Conservation (phyloP, 2,797 vertebrate genomes). For the Ctenosaura bakeri region DNA sequence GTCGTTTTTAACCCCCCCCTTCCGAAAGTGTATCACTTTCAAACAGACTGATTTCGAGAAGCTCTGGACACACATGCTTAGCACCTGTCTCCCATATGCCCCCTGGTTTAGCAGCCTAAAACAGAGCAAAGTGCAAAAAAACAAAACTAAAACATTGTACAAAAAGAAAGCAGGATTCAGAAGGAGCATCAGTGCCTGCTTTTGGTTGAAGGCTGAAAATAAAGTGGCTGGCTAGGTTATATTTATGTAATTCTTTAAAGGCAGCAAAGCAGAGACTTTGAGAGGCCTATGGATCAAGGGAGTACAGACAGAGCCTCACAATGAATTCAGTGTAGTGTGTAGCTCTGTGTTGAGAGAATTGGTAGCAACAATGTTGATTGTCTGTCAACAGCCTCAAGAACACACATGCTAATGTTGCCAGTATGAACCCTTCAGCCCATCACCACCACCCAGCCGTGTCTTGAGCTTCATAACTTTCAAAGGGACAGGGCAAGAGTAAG, state of each 20-base stretch:
- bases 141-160: background rate
- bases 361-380: background rate
- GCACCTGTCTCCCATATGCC: conserved; percentile 27
- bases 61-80: background rate
- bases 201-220: background rate
- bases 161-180: fast-evolving
- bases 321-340: conserved; percentile 8
- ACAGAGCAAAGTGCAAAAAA: background rate
- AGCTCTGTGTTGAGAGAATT: conserved; percentile 16
- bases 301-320: conserved; percentile 4
- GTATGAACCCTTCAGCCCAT: conserved; percentile 17
- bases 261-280: background rate
- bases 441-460: background rate
- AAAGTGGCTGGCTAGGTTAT: conserved; percentile 17
- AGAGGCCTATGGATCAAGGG: background rate
- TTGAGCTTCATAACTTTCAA: conserved; percentile 17
- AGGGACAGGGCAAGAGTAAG: conserved; percentile 1
- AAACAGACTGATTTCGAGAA: conserved; percentile 11
- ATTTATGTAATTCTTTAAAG: conserved; percentile 17
- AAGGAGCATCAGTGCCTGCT: background rate
- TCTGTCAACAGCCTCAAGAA: background rate
- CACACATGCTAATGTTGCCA: conserved; percentile 19
- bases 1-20: background rate
- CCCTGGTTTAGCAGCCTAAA: background rate
- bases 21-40: background rate